phyloP scores from a whole-genome alignment of 2,888 invertebrate species.

The Neocrepidodera transversa region DNA sequence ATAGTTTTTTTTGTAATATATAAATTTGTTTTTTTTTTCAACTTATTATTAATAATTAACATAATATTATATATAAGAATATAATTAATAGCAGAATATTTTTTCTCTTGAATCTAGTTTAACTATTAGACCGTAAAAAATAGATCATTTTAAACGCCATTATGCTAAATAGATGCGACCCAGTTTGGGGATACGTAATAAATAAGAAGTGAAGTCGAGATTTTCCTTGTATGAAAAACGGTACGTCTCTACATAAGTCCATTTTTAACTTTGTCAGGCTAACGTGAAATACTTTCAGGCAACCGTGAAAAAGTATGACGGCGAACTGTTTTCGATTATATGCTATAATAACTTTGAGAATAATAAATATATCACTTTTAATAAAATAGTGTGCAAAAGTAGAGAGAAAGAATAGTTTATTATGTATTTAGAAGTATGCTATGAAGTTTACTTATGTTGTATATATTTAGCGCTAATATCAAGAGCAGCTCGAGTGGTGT shows the following conservation, averaged over 20 bases:
- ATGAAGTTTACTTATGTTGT: too few species aligned
- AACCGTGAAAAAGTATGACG: constrained; percentile 9
- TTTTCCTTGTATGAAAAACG: constrained; percentile 42
- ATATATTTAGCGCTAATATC: too few species aligned
- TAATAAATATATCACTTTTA: background rate
- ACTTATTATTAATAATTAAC: too few species aligned
- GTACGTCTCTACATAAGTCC: constrained; percentile 25
- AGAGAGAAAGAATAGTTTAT: too few species aligned
- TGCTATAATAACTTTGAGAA: constrained; percentile 6
- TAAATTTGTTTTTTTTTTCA: too few species aligned
- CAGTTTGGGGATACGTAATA: constrained; percentile 42
- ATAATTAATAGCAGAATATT: too few species aligned
- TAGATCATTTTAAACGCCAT: constrained; percentile 19
- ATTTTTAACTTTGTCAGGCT: constrained; percentile 33
- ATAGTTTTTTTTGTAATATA: too few species aligned
- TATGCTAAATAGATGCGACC: constrained; percentile 26
- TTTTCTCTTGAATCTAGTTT: too few species aligned
- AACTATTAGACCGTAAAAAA: background rate
- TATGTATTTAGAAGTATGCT: too few species aligned
- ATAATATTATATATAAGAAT: too few species aligned
- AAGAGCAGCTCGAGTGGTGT: too few species aligned
- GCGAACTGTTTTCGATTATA: constrained; percentile 19
- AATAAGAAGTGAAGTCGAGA: constrained; percentile 51
- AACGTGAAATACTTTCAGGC: constrained; percentile 26
- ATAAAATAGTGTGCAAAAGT: background rate